phyloP scores from a whole-genome alignment of 2,888 invertebrate species.

The Leuctra nigra region DNA sequence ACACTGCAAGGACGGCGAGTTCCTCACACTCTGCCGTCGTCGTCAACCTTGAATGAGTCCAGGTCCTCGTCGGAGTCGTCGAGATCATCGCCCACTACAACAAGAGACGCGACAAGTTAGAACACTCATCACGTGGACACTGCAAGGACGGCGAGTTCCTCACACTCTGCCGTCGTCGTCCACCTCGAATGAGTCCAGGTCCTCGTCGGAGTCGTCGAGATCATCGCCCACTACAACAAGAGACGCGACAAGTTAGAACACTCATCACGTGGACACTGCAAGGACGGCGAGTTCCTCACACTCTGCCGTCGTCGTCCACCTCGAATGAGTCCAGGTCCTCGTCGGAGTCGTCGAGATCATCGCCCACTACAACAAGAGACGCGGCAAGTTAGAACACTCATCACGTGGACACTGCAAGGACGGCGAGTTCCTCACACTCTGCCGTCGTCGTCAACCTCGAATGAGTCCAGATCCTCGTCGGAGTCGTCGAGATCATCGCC shows the following conservation, averaged over 20 bases:
- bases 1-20: constrained; percentile 78
- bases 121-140: constrained; percentile 78
- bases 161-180: constrained; percentile 73
- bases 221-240: background rate
- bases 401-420: constrained; percentile 79
- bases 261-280: constrained; percentile 76
- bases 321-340: constrained; percentile 36
- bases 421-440: constrained; percentile 75
- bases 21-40: constrained; percentile 72
- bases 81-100: background rate
- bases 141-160: constrained; percentile 79
- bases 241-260: no score
- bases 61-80: constrained; percentile 3
- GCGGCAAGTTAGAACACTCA: no score
- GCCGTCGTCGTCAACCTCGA: constrained; percentile 70
- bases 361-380: background rate
- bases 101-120: no score
- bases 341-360: background rate
- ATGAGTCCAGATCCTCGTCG: background rate
- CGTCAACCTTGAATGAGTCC: constrained; percentile 52
- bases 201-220: background rate
- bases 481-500: background rate
- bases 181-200: constrained; percentile 42
- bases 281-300: constrained; percentile 79
- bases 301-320: constrained; percentile 70